Conservation (phyloP, 2,113 vertebrate genomes). For the Phalacrocorax brasilianus region DNA sequence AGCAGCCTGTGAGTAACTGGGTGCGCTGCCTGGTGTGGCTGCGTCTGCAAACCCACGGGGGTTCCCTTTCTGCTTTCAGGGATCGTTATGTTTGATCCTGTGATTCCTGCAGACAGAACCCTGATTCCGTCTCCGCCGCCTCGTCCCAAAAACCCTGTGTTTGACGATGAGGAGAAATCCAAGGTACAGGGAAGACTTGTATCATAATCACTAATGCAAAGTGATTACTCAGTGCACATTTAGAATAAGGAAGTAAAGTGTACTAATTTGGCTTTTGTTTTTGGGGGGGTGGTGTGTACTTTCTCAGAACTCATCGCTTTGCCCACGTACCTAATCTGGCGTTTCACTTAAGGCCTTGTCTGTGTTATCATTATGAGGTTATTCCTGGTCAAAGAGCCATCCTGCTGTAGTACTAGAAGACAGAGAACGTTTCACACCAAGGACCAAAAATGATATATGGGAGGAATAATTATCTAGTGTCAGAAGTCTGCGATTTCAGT, state of each 20-base stretch:
- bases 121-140: conserved; percentile 84
- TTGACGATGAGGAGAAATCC: conserved; percentile 93
- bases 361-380: background rate
- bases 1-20: background rate
- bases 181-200: conserved; percentile 74
- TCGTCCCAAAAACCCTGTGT: conserved; percentile 89
- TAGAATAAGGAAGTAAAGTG: background rate
- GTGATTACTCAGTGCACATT: background rate
- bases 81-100: conserved; percentile 85
- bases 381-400: background rate
- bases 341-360: background rate
- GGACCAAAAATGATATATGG: background rate
- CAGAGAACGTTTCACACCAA: background rate
- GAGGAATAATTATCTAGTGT: background rate
- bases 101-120: conserved; percentile 84
- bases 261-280: background rate
- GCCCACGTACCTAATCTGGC: background rate
- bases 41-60: background rate
- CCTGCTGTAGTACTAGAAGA: background rate
- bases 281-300: background rate
- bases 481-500: background rate
- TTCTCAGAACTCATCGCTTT: background rate
- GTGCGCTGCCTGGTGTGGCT: background rate
- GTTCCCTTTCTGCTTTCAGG: conserved; percentile 72
- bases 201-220: background rate